Evolutionary conservation across 53 echinoderm and acorn worm genomes (phyloP).

Genomic region (Antedon mediterranea): DNA sequence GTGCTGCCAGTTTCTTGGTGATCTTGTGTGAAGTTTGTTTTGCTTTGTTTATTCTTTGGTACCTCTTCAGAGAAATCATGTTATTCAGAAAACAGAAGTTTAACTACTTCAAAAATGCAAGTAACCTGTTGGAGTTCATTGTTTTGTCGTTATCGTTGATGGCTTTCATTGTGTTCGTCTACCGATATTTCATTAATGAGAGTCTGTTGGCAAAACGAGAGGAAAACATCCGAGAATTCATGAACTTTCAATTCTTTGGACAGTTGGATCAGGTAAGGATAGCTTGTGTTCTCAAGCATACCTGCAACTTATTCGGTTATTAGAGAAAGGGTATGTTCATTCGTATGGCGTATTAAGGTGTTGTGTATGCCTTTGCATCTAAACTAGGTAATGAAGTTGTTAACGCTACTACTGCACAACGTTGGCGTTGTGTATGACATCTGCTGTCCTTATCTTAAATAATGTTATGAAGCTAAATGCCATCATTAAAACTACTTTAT

Average conservation of each 20-base stretch:
- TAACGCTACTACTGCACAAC: too few relatives aligned
- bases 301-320: too few relatives aligned
- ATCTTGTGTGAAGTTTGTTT: slow-evolving; percentile 56
- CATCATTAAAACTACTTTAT: too few relatives aligned
- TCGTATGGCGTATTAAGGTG: too few relatives aligned
- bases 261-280: slow-evolving; percentile 86
- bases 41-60: slow-evolving; percentile 65
- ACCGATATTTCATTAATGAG: slow-evolving; percentile 41
- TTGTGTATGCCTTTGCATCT: too few relatives aligned
- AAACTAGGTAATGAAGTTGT: too few relatives aligned
- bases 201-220: slow-evolving; percentile 36
- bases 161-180: slow-evolving; percentile 53
- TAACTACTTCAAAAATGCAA: slow-evolving; percentile 43
- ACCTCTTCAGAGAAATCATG: slow-evolving; percentile 41
- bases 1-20: slow-evolving; percentile 49
- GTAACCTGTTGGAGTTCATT: slow-evolving; percentile 66
- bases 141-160: slow-evolving; percentile 39
- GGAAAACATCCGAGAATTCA: slow-evolving; percentile 30
- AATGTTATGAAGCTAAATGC: too few relatives aligned
- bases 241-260: slow-evolving; percentile 69
- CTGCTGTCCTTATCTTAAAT: too few relatives aligned
- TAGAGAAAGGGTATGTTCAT: too few relatives aligned
- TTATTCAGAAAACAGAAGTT: slow-evolving; percentile 34
- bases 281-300: too few relatives aligned
- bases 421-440: too few relatives aligned